Evolutionary conservation across 1,140 invertebrate genomes (phyloP).

Genomic region (Episyrphus balteatus): DNA sequence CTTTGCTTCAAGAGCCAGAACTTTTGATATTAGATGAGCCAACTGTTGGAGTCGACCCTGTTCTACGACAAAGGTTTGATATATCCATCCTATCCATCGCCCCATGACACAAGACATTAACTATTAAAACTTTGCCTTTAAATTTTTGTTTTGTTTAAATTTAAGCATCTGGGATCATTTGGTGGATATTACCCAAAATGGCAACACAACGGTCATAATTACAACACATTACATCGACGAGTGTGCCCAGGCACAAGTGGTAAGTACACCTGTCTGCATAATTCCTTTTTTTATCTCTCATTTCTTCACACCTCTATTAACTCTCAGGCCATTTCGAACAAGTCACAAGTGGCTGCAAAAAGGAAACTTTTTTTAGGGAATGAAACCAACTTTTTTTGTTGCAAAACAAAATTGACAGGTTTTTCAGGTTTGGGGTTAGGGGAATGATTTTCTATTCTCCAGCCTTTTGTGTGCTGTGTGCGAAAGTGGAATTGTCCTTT

Average conservation of each 20-base stretch:
- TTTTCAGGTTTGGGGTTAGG: too few relatives aligned
- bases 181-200: conserved; percentile 72
- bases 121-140: not conserved
- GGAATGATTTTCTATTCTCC: too few relatives aligned
- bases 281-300: too few relatives aligned
- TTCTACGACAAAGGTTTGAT: conserved; percentile 69
- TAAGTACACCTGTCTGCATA: conserved; percentile 37
- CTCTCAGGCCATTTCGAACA: too few relatives aligned
- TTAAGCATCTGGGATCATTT: conserved; percentile 89
- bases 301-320: too few relatives aligned
- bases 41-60: conserved; percentile 89
- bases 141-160: conserved; percentile 7
- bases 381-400: too few relatives aligned
- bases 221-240: conserved; percentile 98
- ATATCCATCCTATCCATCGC: not conserved
- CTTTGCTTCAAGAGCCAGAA: conserved; percentile 79
- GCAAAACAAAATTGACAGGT: too few relatives aligned
- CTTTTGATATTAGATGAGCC: conserved; percentile 88
- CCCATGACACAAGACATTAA: not conserved
- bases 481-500: too few relatives aligned
- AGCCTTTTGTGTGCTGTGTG: too few relatives aligned
- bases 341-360: too few relatives aligned
- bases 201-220: conserved; percentile 88
- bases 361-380: too few relatives aligned
- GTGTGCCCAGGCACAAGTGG: conserved; percentile 76